Base-by-base conservation (phyloP, 64 coral and sea anemone genomes). In the Dendrophyllia cribrosa region DNA sequence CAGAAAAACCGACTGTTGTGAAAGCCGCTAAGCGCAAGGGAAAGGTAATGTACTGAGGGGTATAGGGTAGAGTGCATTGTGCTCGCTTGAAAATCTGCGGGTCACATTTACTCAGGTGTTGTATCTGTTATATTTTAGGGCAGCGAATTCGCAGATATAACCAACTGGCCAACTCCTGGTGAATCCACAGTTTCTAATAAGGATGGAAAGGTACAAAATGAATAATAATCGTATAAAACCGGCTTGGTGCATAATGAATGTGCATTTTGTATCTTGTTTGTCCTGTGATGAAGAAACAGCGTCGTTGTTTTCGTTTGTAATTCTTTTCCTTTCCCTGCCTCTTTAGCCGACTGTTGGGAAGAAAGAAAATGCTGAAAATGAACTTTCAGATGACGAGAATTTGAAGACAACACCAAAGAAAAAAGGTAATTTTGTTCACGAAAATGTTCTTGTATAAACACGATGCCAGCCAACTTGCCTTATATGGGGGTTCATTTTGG, bases 361-460 rank as follows among this genome's bases (percentile, higher is more conserved):
- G 70, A 92, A 92, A 78, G 91, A 92, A 87, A 92, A 92, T 64
- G 52, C 44, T 21, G 91, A 92, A 77, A 92, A 92, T 62, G 91
- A 92, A 72, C 82, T 76, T 16, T 86, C 83, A 1, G 70, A 51
- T 15, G 91, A 92, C n/a, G 91, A 92, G 51, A 87, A 50, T 82
- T 53, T 51, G 43, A 92, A 92, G 75, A 84, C 23, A 15, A 92
- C 91, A 48, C 91, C 91, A 13, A 92, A 87, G 70, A 92, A 92
- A 72, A 92, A 92, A 92, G 91, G 91, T 92, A 85, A 16, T 14
- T 14, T 44, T 10, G 8, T 16, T 44, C 5, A 26, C 6, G 9
- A 20, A 44, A 73, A 45, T 25, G 44, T 73, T 73, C 17, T 75
- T 75, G 72, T 75, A 45, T 50, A 75, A 75, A 75, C 45, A 75